phyloP scores from a whole-genome alignment of 2,888 invertebrate species.

The Aproaerema taeniolella region DNA sequence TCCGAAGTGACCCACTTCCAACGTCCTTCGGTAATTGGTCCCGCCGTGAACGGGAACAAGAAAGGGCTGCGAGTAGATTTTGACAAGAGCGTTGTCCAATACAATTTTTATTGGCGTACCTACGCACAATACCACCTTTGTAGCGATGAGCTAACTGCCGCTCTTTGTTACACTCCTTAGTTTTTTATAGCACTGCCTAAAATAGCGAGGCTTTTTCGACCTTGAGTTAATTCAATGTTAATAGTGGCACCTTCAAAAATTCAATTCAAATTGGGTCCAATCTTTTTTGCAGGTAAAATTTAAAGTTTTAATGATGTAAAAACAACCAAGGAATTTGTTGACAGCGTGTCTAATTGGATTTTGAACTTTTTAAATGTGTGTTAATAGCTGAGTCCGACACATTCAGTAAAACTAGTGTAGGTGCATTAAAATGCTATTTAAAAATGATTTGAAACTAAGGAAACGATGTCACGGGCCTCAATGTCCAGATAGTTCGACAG shows the following conservation, averaged over 20 bases:
- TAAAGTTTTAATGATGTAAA: slow-evolving; percentile 29
- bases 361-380: slow-evolving; percentile 48
- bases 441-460: slow-evolving; percentile 45
- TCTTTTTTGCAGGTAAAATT: slow-evolving; percentile 22
- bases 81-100: slow-evolving; percentile 50
- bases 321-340: slow-evolving; percentile 28
- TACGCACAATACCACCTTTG: slow-evolving; percentile 42
- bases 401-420: slow-evolving; percentile 29
- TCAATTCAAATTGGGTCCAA: slow-evolving; percentile 26
- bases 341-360: slow-evolving; percentile 35
- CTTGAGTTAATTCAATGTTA: slow-evolving; percentile 37
- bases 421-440: slow-evolving; percentile 63
- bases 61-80: slow-evolving; percentile 66
- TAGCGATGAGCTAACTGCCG: slow-evolving; percentile 40
- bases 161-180: slow-evolving; percentile 30
- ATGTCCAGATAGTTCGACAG: slow-evolving; percentile 36
- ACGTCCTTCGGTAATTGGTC: slow-evolving; percentile 76
- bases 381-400: slow-evolving; percentile 45
- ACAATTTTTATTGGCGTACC: slow-evolving; percentile 49
- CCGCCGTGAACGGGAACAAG: slow-evolving; percentile 73
- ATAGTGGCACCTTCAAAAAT: slow-evolving; percentile 23
- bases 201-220: slow-evolving; percentile 35
- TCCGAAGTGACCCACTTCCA: slow-evolving; percentile 76
- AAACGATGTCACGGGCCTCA: slow-evolving; percentile 47
- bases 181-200: slow-evolving; percentile 23